phyloP scores from a whole-genome alignment of 2,888 invertebrate genomes.

The Phania funesta region DNA sequence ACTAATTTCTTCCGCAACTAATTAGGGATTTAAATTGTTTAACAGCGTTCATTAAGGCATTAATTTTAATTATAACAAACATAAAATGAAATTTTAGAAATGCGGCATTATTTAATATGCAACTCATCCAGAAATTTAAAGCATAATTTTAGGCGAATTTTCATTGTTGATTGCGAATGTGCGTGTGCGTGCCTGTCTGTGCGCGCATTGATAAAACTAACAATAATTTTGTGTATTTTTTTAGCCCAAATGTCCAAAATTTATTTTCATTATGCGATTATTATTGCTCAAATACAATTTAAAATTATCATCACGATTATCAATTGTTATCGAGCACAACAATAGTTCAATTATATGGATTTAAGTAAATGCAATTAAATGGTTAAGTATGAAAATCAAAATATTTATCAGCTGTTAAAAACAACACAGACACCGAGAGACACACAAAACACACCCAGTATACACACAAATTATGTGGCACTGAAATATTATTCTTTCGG shows the following conservation, averaged over 20 bases:
- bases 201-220: conserved; percentile 1
- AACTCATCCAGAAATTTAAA: background rate
- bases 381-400: conserved; percentile 56
- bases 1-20: conserved; percentile 5
- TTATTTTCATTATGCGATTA: conserved; percentile 3
- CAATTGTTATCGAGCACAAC: conserved; percentile 58
- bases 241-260: background rate
- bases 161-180: background rate
- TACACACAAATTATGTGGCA: background rate
- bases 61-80: conserved; percentile 41
- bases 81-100: conserved; percentile 2
- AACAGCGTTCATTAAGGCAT: conserved; percentile 13
- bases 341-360: conserved; percentile 56
- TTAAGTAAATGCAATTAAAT: conserved; percentile 63
- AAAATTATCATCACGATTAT: conserved; percentile 61
- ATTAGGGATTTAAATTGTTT: conserved; percentile 29
- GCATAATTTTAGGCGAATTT: background rate
- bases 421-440: background rate
- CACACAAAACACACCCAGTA: background rate
- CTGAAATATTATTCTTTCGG: conserved; percentile 7
- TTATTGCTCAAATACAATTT: conserved; percentile 50
- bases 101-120: background rate
- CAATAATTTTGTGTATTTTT: background rate
- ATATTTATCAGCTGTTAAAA: conserved; percentile 36
- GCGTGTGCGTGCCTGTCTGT: background rate